A percentile compares a stretch with the other conserved stretches of the same genome.
phyloP scores from a whole-genome alignment of 2,797 vertebrate genomes.

The Neosilurus hyrtlii region DNA sequence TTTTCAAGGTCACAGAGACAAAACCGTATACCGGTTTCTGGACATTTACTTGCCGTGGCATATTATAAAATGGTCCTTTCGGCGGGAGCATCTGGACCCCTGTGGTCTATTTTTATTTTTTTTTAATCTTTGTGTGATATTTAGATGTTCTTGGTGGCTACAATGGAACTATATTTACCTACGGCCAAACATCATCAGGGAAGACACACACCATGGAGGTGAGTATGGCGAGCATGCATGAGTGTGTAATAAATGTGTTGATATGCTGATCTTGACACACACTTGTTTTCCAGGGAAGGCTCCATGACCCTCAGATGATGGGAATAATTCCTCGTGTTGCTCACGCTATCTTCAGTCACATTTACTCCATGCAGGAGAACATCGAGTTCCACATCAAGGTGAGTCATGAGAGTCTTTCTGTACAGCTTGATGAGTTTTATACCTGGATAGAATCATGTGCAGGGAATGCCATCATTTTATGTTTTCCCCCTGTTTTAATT shows the following conservation, averaged over 20 bases:
- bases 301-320: constrained; percentile 89
- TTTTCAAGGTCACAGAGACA: no score
- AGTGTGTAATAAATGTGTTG: neutral
- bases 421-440: neutral
- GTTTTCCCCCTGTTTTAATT: no score
- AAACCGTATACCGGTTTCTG: no score
- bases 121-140: neutral
- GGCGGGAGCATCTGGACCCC: no score
- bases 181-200: constrained; percentile 90
- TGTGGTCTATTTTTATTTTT: neutral
- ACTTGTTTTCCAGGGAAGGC: constrained; percentile 76
- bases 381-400: constrained; percentile 97
- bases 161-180: constrained; percentile 91
- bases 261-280: neutral
- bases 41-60: no score
- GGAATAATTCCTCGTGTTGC: constrained; percentile 92
- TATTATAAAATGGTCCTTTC: no score
- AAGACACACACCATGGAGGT: constrained; percentile 96
- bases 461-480: no score
- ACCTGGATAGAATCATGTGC: neutral
- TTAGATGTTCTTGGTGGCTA: constrained; percentile 83
- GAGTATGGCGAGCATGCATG: neutral
- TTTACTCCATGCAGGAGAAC: constrained; percentile 97
- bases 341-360: constrained; percentile 92
- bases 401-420: constrained; percentile 1